These are phyloP conservation scores for Pelosia muscerda DNA, from an alignment of 2,888 invertebrate species.

Conservation along the genomic window DNA sequence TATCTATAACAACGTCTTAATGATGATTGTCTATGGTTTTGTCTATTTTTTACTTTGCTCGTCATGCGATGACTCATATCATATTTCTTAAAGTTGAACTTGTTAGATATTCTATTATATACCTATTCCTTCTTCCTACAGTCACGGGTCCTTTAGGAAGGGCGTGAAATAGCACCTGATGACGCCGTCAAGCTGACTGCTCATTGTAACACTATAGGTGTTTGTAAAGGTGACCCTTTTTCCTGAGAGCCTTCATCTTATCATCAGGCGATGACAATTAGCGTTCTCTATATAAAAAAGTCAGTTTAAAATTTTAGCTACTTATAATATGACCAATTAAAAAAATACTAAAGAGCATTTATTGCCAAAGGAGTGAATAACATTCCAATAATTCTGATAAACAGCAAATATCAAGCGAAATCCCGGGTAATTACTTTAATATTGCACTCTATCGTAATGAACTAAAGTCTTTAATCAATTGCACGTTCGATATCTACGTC, in stretches of 20 bases:
- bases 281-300: too few species aligned
- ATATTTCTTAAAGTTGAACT: too few species aligned
- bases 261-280: too few species aligned
- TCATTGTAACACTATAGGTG: too few species aligned
- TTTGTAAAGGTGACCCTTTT: too few species aligned
- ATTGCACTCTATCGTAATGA: neutral
- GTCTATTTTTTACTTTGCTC: conserved; percentile 25
- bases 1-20: neutral
- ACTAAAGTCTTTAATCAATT: conserved; percentile 6
- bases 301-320: neutral
- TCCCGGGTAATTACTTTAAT: neutral
- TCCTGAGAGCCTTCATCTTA: too few species aligned
- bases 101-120: too few species aligned
- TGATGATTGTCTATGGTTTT: conserved; percentile 9
- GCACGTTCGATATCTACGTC: conserved; percentile 17
- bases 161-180: too few species aligned
- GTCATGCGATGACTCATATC: conserved; percentile 4
- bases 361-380: neutral
- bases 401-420: neutral
- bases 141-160: too few species aligned
- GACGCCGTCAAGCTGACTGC: too few species aligned
- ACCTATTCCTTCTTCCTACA: too few species aligned
- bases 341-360: neutral
- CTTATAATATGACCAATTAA: neutral
- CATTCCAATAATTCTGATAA: neutral